Evolutionary conservation across 2,888 invertebrate species (phyloP), one percentile per base, ranked within the genome.

Genomic region (Elmis aenea): DNA sequence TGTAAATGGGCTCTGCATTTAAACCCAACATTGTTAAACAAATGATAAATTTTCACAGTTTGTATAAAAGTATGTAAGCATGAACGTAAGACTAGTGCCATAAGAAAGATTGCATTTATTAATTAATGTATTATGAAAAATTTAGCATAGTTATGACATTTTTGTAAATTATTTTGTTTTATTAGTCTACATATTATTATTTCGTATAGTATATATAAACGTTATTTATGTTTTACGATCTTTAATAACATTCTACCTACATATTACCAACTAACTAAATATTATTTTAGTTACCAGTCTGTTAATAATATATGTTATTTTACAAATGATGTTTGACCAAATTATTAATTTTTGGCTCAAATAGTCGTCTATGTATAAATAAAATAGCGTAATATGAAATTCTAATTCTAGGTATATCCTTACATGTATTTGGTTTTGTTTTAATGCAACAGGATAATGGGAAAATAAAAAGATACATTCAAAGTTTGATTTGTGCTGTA

Each of bases 141-240:
- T 18, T 44, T 40, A 38, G 30, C 45, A 28, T 43, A 40, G 38
- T 45, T 43, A 24, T 41, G 38, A 5, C 18, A 8, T 45, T 46
- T 49, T 45, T 35, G 33, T 39, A 28, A 34, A 42, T 34, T 42
- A 33, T 44, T 48, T 26, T 48, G 37, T 44, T 51, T 53, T 48
- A n/a, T n/a, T n/a, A 51, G 48, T 55, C 46, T 55, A 18, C 18
- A 18, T 18, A 6, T 18, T 18, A 18, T 18, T 18, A 6, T 6
- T 6, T 51, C 49, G 48, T 39, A 46, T 51, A 53, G 46, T 57
- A 42, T 55, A 57, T 38, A 56, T 55, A 51, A 52, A 55, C 55
- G 60, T 62, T 60, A 59, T 61, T 59, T 59, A 59, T 59, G 58
- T 59, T 58, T 54, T 54, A 51, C 45, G 49, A 54, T 57, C 53